Base-by-base conservation (phyloP, 64 coral and sea anemone genomes). In the Actinia equina region DNA sequence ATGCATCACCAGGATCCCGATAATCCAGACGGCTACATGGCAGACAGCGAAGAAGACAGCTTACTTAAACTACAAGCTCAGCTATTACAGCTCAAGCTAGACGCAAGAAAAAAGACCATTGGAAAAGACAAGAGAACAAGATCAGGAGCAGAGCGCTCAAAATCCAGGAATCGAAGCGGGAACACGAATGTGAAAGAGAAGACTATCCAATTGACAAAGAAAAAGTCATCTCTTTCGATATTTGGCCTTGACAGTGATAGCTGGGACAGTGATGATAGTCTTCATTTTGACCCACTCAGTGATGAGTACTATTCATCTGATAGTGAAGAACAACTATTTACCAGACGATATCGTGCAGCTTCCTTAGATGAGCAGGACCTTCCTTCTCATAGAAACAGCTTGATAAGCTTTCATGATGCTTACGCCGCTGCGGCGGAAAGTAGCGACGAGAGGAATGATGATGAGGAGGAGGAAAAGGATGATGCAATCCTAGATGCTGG, bases 231-330 rank as follows among this genome's bases (percentile, higher is more conserved):
- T 6, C 52, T 85, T 2, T 57, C 52, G 45, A 63, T 19, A 2
- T 63, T 25, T 61, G 83, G 55, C 9, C 84, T 64, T 86, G 86
- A 83, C 37, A 87, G 85, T 71, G 90, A 92, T 42, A 85, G 83
- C 45, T 92, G 90, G 90, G 85, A 92, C 45, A 92, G 90, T 19
- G 90, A 92, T 14, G 77, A 87, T 19, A 92, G 90, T 23, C 80
- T 92, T 52, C 85, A 92, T 14, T 59, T 92, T 17, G 71, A 83
- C 43, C 85, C 90, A 0, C 74, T 92, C 3, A 91, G 85, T 54
- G 90, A 92, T 26, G 53, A n/a, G 17, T 85, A 60, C 41, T 85
- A 55, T 63, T 57, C 52, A 9, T 61, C 83, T 4, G 52, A 58
- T 5, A 42, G 17, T 16, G 83, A 85, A 5, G 23, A 20, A 22